Evolutionary conservation across 1,140 invertebrate genomes (phyloP).

Genomic region (Drosophila kurseongensis): DNA sequence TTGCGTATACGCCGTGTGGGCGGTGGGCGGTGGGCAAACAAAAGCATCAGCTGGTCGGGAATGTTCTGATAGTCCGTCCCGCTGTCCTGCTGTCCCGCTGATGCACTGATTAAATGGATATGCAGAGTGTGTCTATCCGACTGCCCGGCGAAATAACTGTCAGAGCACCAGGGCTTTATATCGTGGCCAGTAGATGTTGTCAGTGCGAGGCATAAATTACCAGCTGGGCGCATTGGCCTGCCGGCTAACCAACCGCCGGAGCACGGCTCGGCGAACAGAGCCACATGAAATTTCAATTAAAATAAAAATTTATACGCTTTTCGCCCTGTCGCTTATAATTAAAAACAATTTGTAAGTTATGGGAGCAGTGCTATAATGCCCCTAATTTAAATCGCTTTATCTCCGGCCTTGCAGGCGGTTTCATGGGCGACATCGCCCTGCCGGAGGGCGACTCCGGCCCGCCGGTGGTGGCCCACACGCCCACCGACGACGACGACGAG

Average conservation of each 20-base stretch:
- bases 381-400: conserved; percentile 49
- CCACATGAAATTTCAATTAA: conserved; percentile 80
- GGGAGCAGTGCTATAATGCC: conserved; percentile 15
- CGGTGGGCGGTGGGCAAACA: conserved; percentile 36
- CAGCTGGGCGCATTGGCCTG: conserved; percentile 18
- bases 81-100: conserved; percentile 20
- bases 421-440: conserved; percentile 92
- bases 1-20: conserved; percentile 51
- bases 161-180: conserved; percentile 28
- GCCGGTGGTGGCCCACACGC: conserved; percentile 73
- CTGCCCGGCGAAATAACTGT: conserved; percentile 47
- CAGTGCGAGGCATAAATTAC: conserved; percentile 73
- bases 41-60: conserved; percentile 34
- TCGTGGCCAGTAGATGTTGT: conserved; percentile 2
- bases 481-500: conserved; percentile 79
- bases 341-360: conserved; percentile 66
- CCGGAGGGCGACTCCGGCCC: conserved; percentile 85
- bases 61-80: background rate
- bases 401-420: conserved; percentile 87
- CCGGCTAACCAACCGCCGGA: conserved; percentile 12
- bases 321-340: conserved; percentile 61
- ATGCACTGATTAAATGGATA: conserved; percentile 78
- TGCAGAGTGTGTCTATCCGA: conserved; percentile 64
- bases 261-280: background rate
- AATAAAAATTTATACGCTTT: conserved; percentile 65